A percentile compares a stretch with the other conserved stretches of the same genome.
Evolutionary conservation across 2,888 invertebrate genomes (phyloP).

Genomic region (Fragum whitleyi): DNA sequence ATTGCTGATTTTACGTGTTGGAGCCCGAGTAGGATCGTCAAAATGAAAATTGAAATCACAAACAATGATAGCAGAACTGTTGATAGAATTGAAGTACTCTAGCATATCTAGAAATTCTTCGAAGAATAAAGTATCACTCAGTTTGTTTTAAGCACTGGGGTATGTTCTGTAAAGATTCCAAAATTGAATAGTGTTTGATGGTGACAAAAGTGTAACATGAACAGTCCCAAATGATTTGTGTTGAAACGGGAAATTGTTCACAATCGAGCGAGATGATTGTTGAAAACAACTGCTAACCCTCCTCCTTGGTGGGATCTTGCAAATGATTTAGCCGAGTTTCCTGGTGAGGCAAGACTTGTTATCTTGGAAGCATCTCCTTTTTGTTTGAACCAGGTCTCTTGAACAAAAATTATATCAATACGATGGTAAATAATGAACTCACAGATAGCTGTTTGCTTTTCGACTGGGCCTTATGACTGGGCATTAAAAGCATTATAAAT

Average conservation of each 20-base stretch:
- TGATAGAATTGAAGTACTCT: background rate
- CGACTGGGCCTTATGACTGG: background rate
- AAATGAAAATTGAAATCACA: no score
- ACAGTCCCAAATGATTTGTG: background rate
- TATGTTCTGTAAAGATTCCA: background rate
- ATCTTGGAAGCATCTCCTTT: background rate
- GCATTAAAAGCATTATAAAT: background rate
- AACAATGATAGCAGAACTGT: no score
- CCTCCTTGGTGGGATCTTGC: no score
- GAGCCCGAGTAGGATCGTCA: no score
- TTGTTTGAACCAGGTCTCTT: no score
- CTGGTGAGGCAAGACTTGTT: background rate
- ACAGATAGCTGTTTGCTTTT: background rate
- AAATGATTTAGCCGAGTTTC: no score
- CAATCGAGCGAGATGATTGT: background rate
- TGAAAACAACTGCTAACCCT: background rate
- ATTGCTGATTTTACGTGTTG: background rate
- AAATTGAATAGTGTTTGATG: no score
- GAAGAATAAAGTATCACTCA: conserved; percentile 1
- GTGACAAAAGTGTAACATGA: background rate
- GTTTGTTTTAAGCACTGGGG: background rate
- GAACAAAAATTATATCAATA: background rate
- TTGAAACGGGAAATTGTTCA: background rate
- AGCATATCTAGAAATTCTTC: background rate
- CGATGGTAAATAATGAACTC: background rate